These are phyloP conservation scores for Melanostoma scalare DNA, from an alignment of 2,888 invertebrate species.

Conservation along the genomic window DNA sequence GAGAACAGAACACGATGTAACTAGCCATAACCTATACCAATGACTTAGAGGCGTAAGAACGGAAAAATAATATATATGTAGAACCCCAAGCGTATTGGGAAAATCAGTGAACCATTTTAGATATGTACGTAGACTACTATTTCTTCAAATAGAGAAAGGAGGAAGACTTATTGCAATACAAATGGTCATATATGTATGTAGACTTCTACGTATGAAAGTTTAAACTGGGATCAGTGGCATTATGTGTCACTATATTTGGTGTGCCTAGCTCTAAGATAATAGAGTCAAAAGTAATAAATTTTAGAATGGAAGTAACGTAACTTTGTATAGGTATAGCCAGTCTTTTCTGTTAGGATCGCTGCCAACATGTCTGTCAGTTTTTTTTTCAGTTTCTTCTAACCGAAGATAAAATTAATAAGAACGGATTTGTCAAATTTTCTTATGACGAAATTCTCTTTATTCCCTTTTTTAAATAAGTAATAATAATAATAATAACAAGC, in stretches of 20 bases:
- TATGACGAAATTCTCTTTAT: too few relatives aligned
- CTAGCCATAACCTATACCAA: constrained; percentile 18
- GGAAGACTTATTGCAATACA: constrained; percentile 34
- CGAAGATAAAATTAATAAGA: too few relatives aligned
- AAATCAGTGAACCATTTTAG: constrained; percentile 58
- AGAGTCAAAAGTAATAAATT: background rate
- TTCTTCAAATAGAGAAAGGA: constrained; percentile 60
- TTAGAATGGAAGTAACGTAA: too few relatives aligned
- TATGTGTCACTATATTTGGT: background rate
- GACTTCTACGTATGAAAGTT: background rate
- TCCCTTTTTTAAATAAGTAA: too few relatives aligned
- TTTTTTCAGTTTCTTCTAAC: too few relatives aligned
- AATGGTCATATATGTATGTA: too few relatives aligned
- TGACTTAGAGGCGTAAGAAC: constrained; percentile 39
- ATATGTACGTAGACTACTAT: constrained; percentile 16
- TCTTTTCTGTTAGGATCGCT: too few relatives aligned
- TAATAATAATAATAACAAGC: too few relatives aligned
- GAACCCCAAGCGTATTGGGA: constrained; percentile 52
- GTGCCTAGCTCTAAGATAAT: background rate
- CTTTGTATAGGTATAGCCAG: too few relatives aligned
- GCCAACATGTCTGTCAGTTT: too few relatives aligned
- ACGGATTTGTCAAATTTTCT: too few relatives aligned
- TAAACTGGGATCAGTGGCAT: background rate
- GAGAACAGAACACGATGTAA: constrained; percentile 3
- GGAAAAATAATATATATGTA: constrained; percentile 29